A percentile compares a stretch with the other conserved stretches of the same genome.
These are phyloP conservation scores for Todiramphus saurophagus DNA, from an alignment of 2,113 vertebrate genomes.

Conservation along the genomic window DNA sequence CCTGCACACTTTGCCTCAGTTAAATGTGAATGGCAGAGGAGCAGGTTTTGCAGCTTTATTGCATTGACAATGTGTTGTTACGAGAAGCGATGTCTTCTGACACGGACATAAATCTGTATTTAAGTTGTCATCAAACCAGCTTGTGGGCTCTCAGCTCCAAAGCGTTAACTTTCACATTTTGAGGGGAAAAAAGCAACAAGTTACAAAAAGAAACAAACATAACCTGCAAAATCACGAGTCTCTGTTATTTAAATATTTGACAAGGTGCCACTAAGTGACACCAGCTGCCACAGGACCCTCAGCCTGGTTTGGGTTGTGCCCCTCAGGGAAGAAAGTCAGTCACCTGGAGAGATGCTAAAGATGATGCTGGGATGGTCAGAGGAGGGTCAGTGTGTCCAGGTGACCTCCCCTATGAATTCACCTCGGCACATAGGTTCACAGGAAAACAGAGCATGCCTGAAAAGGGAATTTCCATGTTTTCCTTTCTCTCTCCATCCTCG, in stretches of 20 bases:
- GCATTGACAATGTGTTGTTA: background rate
- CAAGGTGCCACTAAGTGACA: accelerated
- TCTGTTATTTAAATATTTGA: background rate
- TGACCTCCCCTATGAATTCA: too few relatives aligned
- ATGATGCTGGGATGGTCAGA: background rate
- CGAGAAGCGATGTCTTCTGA: accelerated
- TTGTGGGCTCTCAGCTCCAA: background rate
- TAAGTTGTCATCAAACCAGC: background rate
- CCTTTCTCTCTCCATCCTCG: background rate
- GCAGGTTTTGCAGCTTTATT: background rate
- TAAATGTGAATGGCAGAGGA: background rate
- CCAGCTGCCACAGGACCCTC: background rate
- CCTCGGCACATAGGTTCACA: background rate
- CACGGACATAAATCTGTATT: background rate
- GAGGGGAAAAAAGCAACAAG: background rate
- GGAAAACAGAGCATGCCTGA: background rate
- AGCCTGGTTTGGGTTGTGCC: background rate
- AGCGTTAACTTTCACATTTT: background rate
- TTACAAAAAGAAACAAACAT: background rate
- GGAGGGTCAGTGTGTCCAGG: background rate
- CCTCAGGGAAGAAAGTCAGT: background rate
- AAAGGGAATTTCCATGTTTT: background rate
- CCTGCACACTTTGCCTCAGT: background rate
- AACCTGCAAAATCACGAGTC: background rate
- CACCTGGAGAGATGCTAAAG: background rate